These are phyloP conservation scores for Coilia nasus DNA, from an alignment of 2,797 vertebrate genomes.

Conservation along the genomic window DNA sequence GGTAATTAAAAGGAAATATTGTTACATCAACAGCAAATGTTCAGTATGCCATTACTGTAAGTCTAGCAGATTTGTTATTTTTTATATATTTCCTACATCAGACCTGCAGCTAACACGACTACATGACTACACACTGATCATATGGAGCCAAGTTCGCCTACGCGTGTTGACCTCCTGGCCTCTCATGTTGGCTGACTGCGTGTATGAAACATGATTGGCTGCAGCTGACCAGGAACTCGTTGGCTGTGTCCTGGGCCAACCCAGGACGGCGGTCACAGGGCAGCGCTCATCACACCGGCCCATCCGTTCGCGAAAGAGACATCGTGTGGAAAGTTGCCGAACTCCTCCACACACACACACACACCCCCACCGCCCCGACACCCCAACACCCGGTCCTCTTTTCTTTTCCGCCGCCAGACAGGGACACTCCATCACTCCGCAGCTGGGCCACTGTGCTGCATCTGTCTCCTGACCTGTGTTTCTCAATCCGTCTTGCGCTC, in stretches of 20 bases:
- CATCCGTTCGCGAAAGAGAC: conserved; percentile 35
- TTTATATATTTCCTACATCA: neutral
- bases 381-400: conserved; percentile 30
- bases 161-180: neutral
- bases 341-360: conserved; percentile 52
- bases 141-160: neutral
- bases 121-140: neutral
- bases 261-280: neutral
- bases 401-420: conserved; percentile 43
- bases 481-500: conserved; percentile 26
- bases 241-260: neutral
- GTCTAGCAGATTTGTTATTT: neutral
- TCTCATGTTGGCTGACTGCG: neutral
- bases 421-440: conserved; percentile 47
- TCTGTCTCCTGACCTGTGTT: conserved; percentile 37
- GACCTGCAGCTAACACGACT: neutral
- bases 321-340: conserved; percentile 39
- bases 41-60: neutral
- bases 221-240: neutral
- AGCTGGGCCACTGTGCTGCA: conserved; percentile 37
- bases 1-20: too few species aligned
- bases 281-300: neutral
- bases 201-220: neutral
- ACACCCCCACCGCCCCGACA: neutral
- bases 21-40: neutral